Base-by-base conservation (phyloP, 2,797 vertebrate genomes). In the Notamacropus eugenii region DNA sequence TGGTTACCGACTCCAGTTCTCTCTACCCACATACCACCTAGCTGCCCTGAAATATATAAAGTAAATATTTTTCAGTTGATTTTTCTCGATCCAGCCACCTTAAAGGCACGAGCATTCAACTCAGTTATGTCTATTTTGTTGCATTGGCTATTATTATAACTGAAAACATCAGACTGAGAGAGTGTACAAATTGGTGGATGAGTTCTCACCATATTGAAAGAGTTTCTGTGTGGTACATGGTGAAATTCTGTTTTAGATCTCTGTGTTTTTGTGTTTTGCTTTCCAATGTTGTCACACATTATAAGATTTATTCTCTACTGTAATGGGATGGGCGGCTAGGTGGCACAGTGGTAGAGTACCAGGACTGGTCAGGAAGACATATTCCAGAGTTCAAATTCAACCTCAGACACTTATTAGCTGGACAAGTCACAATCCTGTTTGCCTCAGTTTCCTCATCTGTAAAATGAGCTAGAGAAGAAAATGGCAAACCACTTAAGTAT, bases 91-190 rank as follows among this genome's bases (percentile, higher is more conserved):
- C 16, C 1, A 1, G 9, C 31, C 16, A 24, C 59, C 67, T 90
- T 96, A 94, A 97, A 96, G 92, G 55, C 91, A 90, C 87, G 95
- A 91, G 31, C 55, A 92, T 29, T 94, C 87, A 55, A 1, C 95
- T 93, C 56, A 92, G 93, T 62, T 52, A 93, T 55, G 91, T 40
- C 22, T 46, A 24, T 92, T 91, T 54, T 93, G 56, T 97, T 27
- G 59, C 93, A 92, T 52, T 94, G 90, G 59, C 34, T 91, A 93
- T n/a, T 55, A 34, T 13, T 90, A 46, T 1, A 19, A n/a, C 40
- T 58, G 74, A 93, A 54, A n/a, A 54, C 54, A 1, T 29, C 59
- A 52, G 52, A 58, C 34, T 34, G 27, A 91, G 29, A 54, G 31
- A 12, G 59, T 96, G 50, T 40, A 46, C 27, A 95, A 31, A n/a